These are phyloP conservation scores for Morone saxatilis DNA, from an alignment of 2,113 vertebrate genomes.

Conservation along the genomic window DNA sequence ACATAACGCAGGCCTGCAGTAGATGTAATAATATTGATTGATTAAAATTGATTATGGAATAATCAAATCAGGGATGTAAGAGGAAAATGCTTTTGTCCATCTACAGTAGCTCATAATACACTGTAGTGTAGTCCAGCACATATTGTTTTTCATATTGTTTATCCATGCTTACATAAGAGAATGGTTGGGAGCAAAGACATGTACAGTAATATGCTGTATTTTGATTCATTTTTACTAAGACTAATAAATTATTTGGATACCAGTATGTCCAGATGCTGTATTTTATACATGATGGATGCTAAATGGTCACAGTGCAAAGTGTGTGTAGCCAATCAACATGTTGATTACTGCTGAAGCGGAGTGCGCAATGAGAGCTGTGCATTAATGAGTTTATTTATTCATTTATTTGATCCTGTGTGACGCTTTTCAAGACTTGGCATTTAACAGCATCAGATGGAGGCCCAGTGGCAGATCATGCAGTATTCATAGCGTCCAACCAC, in stretches of 20 bases:
- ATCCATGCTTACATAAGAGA: background rate
- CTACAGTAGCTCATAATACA: background rate
- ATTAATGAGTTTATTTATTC: conserved; percentile 34
- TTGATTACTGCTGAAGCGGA: conserved; percentile 17
- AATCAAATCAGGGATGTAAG: conserved; percentile 4
- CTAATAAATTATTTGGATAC: background rate
- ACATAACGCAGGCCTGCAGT: background rate
- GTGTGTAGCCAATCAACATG: background rate
- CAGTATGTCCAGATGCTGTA: background rate
- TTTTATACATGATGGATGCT: background rate
- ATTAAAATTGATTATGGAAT: background rate
- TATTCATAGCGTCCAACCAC: background rate
- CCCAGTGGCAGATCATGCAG: background rate
- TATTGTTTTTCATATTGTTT: background rate
- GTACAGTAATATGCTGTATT: background rate
- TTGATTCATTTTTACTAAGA: background rate
- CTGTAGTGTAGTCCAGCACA: background rate
- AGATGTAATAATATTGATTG: no score
- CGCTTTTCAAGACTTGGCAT: conserved; percentile 16
- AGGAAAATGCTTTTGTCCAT: conserved; percentile 15
- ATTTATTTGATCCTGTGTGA: conserved; percentile 6
- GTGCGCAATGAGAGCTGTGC: conserved; percentile 3
- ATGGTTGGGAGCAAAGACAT: background rate
- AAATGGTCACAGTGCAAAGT: background rate
- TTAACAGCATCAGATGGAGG: conserved; percentile 22